Conservation (phyloP, 2,888 invertebrate genomes). For the Microplitis manilae region DNA sequence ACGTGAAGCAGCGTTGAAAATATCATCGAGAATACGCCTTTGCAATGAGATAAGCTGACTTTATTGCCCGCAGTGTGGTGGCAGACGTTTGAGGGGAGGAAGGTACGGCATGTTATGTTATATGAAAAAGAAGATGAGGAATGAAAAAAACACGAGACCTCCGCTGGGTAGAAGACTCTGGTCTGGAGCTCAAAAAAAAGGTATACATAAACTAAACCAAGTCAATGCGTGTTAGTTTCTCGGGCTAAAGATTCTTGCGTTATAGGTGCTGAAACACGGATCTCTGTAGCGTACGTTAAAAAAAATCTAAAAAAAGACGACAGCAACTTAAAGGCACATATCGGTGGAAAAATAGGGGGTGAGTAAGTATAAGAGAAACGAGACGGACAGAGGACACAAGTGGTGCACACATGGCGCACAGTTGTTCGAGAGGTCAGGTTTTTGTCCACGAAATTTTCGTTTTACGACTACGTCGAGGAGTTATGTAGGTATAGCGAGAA, state of each 20-base stretch:
- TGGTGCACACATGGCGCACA: conserved; percentile 71
- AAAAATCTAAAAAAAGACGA: conserved; percentile 29
- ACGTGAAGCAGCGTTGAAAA: conserved; percentile 20
- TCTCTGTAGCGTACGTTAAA: conserved; percentile 28
- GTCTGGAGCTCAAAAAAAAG: conserved; percentile 25
- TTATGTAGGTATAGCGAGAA: background rate
- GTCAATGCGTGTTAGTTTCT: conserved; percentile 31
- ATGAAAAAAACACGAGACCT: conserved; percentile 36
- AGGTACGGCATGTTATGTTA: conserved; percentile 34
- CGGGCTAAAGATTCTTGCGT: conserved; percentile 19
- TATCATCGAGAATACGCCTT: conserved; percentile 20
- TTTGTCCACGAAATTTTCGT: conserved; percentile 67
- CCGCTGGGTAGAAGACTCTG: conserved; percentile 30
- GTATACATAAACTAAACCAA: conserved; percentile 22
- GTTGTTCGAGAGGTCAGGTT: conserved; percentile 71
- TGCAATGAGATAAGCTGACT: conserved; percentile 32
- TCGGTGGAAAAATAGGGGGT: conserved; percentile 27
- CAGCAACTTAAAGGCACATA: conserved; percentile 30
- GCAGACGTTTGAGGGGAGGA: conserved; percentile 34
- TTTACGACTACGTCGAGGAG: conserved; percentile 61
- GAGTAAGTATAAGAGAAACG: conserved; percentile 49
- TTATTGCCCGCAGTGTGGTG: conserved; percentile 36
- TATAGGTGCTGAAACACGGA: conserved; percentile 43
- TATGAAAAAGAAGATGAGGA: conserved; percentile 39
- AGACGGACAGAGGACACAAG: conserved; percentile 61